Percentiles rank a stretch among this genome's conserved stretches.
Evolutionary conservation across 2,113 vertebrate species (phyloP).

Genomic region (Alces alces): DNA sequence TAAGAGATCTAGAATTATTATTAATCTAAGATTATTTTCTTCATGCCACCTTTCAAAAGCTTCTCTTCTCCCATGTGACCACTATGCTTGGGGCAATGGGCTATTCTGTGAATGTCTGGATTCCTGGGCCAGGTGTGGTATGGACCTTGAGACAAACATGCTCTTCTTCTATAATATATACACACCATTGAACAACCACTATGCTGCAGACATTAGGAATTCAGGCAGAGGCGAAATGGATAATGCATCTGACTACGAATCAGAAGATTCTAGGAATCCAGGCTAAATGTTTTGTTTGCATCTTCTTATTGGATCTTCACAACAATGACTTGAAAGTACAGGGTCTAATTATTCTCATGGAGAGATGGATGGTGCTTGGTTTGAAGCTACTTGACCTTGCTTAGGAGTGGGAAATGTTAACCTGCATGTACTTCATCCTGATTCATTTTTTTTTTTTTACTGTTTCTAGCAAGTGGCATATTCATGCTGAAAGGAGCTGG

Average conservation of each 20-base stretch:
- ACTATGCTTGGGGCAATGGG: neutral
- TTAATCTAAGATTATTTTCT: neutral
- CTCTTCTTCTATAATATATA: neutral
- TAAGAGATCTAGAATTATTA: neutral
- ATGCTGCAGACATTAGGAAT: neutral
- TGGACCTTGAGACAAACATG: neutral
- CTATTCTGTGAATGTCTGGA: neutral
- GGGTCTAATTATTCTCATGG: neutral
- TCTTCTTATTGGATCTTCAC: neutral
- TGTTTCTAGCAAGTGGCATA: neutral
- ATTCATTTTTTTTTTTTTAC: neutral
- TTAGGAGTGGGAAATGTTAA: neutral
- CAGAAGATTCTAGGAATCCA: neutral
- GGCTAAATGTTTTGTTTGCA: neutral
- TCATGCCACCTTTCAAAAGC: neutral
- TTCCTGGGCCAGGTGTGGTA: neutral
- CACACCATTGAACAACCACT: neutral
- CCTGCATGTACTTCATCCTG: neutral
- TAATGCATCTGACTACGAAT: too few relatives aligned
- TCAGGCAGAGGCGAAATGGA: neutral
- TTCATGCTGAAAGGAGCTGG: neutral
- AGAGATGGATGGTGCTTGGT: neutral
- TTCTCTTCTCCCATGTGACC: neutral
- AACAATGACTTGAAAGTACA: neutral
- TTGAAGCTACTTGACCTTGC: neutral